Base-by-base conservation (phyloP, 2,888 invertebrate species). In the Copidosoma aretas region DNA sequence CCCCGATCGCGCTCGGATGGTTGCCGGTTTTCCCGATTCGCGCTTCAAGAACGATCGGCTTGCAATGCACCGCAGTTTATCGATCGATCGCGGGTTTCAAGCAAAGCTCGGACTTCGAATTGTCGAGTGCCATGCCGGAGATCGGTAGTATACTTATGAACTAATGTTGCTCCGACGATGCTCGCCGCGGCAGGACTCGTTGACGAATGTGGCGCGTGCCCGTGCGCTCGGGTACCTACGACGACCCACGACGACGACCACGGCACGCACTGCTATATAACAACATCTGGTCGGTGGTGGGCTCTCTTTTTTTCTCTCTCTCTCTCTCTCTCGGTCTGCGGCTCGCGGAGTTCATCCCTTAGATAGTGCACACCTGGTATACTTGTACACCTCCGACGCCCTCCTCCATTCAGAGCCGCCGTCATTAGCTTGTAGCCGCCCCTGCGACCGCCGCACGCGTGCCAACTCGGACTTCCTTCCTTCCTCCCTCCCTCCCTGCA, bases 291-390 rank as follows among this genome's bases (percentile, higher is more conserved):
- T 77, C 75, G 43, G 43, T 46, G 17, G 43, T 46, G 32, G 32
- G 46, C 46, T 46, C 15, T 12, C 15, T 46, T 17, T 46, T 14
- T 46, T 14, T 12, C 46, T 10, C 4, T 46, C 8, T 46, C 46
- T 46, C 46, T 12, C 46, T 10, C 4, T 46, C 8, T 46, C 4
- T 46, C 4, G 17, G 4, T 2, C 52, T 52, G 67, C 32, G 64
- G 67, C 61, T n/a, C 19, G 51, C 15, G 57, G 22, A 21, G 78
- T 77, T 81, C 81, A 82, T 83, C 81, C 80, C 79, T 77, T 73
- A 76, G 77, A 78, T 78, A 78, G 76, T 74, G 77, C 76, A 77
- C 80, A 80, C 80, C 80, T 80, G 80, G 79, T 79, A 73, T 75
- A 67, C 61, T 60, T 71, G n/a, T n/a, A n/a, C n/a, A n/a, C n/a